Percentiles rank a stretch among this genome's conserved stretches.
phyloP scores from a whole-genome alignment of 2,888 invertebrate species.

The Rhimphoctona megacephalus region DNA sequence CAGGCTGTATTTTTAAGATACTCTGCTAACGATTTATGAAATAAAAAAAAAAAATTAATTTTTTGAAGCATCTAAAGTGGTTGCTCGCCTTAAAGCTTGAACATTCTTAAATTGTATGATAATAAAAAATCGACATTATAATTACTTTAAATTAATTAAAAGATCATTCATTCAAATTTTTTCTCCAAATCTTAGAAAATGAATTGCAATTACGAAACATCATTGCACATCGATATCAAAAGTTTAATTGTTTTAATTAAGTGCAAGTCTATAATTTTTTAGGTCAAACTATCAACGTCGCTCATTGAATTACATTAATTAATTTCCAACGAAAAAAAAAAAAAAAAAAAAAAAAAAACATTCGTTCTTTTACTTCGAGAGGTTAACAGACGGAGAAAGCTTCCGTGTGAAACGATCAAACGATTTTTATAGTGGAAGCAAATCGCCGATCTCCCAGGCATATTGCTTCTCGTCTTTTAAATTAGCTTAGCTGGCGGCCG shows the following conservation, averaged over 20 bases:
- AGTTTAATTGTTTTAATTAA: neutral
- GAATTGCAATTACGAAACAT: no score
- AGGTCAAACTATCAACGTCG: neutral
- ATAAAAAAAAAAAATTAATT: no score
- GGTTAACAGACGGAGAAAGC: neutral
- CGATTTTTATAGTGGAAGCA: slow-evolving; percentile 15
- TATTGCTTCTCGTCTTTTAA: slow-evolving; percentile 53
- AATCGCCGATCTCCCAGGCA: slow-evolving; percentile 5
- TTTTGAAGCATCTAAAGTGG: no score
- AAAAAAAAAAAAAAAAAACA: neutral
- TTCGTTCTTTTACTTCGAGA: neutral
- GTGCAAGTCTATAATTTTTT: neutral
- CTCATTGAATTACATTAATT: neutral
- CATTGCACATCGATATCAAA: no score
- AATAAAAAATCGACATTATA: no score
- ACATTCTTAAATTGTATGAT: no score
- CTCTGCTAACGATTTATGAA: no score
- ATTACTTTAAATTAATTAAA: no score
- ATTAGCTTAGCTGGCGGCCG: slow-evolving; percentile 16
- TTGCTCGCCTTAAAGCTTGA: no score
- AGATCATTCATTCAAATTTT: no score
- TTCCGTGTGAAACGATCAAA: slow-evolving; percentile 21
- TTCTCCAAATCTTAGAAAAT: no score
- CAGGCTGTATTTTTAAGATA: no score
- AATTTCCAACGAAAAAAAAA: neutral